Percentiles rank a stretch among this genome's conserved stretches.
phyloP scores from a whole-genome alignment of 2,888 invertebrate species.

The Acrobeloides nanus region DNA sequence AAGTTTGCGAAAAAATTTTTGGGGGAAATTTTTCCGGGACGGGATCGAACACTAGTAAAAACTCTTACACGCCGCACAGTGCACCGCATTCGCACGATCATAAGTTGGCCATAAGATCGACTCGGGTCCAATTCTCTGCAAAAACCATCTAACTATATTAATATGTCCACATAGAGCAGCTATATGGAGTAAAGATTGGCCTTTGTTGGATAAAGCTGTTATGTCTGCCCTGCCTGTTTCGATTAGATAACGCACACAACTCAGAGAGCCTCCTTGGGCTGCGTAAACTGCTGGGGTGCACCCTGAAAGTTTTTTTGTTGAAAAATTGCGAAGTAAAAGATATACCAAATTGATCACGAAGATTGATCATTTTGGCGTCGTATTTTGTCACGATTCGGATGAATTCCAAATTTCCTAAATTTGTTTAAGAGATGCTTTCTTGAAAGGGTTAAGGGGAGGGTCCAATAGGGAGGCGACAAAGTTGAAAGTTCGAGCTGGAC shows the following conservation, averaged over 20 bases:
- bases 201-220: constrained; percentile 16
- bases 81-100: constrained; percentile 42
- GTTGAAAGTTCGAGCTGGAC: too few species aligned
- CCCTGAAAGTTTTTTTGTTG: constrained; percentile 28
- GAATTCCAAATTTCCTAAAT: constrained; percentile 45
- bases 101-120: constrained; percentile 37
- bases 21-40: too few species aligned
- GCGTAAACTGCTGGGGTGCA: constrained; percentile 47
- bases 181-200: constrained; percentile 47
- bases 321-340: background rate
- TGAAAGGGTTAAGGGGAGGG: too few species aligned
- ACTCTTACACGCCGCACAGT: constrained; percentile 43
- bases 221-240: constrained; percentile 39
- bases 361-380: constrained; percentile 39
- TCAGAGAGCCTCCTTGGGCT: constrained; percentile 41
- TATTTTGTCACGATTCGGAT: constrained; percentile 41
- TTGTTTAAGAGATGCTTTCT: too few species aligned
- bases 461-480: too few species aligned
- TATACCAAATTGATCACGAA: constrained; percentile 42
- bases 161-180: constrained; percentile 42
- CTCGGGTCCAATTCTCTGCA: constrained; percentile 27
- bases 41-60: background rate
- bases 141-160: constrained; percentile 34
- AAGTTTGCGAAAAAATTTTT: too few species aligned
- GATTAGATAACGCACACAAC: constrained; percentile 37